Base-by-base conservation (phyloP, 1,140 invertebrate species). In the Drosophila mojavensis region DNA sequence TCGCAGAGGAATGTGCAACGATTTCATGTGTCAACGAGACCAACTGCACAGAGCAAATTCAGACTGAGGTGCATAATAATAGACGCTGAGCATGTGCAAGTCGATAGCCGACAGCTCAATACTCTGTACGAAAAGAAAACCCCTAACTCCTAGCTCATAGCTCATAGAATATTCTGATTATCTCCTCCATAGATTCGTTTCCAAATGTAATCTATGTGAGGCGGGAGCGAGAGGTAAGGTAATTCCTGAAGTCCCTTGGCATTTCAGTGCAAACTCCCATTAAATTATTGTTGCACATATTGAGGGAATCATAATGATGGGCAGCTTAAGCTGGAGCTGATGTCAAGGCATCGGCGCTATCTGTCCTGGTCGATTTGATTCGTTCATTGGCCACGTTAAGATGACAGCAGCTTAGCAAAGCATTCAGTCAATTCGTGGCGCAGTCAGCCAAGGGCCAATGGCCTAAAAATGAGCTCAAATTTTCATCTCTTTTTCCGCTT, bases 1-100 rank as follows among this genome's bases (percentile, higher is more conserved):
- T 17, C n/a, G 43, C 43, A 45, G 4, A 30, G 24, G 43, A 56
- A 58, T 69, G 66, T 69, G 66, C 66, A 69, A 55, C 66, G 50
- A 69, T 69, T 69, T 69, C 59, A 63, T 69, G 59, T 69, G 66
- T 69, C 66, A 69, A 63, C 66, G 51, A 15, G 26, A 45, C 20
- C 20, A 24, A 24, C 20, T 24, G 20, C 20, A 24, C 20, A 2
- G 20, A 39, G 60, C 53, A 70, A 78, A 60, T 70, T 65, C 65
- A 64, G 50, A 39, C 48, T 72, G 68, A 30, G 33, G 45, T 53
- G 67, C 62, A 76, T 67, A 65, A 67, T 74, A 74, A 58, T 67
- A 66, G 64, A 45, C 58, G 33, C 33, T 56, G 51, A 28, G 45
- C 11, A n/a, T 41, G 41, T 1, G 43, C 13, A 17, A 45, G 4